Evolutionary conservation across 2,113 vertebrate species (phyloP).

Genomic region (Cheirogaleus medius): DNA sequence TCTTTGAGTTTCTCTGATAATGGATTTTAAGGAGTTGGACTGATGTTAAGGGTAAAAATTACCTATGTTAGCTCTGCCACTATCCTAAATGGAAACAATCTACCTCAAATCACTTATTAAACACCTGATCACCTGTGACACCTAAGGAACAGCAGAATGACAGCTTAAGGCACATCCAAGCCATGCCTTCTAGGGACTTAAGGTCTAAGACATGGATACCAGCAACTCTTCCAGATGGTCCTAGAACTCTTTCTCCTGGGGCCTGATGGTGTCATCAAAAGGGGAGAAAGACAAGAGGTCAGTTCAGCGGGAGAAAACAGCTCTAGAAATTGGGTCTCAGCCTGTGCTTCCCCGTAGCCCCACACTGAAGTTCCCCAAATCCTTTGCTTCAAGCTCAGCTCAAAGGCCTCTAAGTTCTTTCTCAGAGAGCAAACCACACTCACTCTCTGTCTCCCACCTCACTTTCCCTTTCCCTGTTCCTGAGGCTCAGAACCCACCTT

Average conservation of each 20-base stretch:
- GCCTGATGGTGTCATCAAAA: neutral
- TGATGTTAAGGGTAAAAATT: neutral
- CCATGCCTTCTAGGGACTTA: neutral
- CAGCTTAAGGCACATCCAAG: neutral
- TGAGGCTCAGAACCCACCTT: neutral
- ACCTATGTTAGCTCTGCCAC: neutral
- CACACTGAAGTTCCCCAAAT: neutral
- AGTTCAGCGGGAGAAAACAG: neutral
- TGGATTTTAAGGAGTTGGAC: neutral
- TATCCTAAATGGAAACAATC: neutral
- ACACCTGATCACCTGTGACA: neutral
- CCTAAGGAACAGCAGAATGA: neutral
- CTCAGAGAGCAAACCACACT: neutral
- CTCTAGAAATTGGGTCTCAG: neutral
- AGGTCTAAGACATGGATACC: neutral
- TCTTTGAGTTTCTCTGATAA: neutral
- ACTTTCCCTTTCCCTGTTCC: neutral
- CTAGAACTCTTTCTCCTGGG: neutral
- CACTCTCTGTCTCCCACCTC: neutral
- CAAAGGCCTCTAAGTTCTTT: neutral
- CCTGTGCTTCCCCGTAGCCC: neutral
- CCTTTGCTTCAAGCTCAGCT: neutral
- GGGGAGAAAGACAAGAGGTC: neutral
- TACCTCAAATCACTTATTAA: conserved; percentile 10
- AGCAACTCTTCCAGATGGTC: neutral